Conservation (phyloP, 2,888 invertebrate species). For the Perithous albicinctus region DNA sequence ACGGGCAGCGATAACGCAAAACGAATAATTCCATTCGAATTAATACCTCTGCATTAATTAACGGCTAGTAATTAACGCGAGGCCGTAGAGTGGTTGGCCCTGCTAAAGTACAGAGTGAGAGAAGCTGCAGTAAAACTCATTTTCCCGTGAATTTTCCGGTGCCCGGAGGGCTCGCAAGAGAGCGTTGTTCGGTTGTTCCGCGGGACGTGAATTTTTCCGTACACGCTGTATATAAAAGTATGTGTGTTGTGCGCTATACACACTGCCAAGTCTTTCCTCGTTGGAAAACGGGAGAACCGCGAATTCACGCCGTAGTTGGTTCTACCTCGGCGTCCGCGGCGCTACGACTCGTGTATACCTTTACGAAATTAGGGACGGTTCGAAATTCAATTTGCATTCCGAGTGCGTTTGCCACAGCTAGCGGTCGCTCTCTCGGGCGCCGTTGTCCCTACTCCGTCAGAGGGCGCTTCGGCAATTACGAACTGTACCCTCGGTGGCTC, state of each 20-base stretch:
- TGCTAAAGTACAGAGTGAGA: slow-evolving; percentile 14
- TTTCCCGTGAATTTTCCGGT: slow-evolving; percentile 26
- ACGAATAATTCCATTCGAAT: slow-evolving; percentile 12
- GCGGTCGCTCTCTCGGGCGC: slow-evolving; percentile 17
- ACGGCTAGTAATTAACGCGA: slow-evolving; percentile 10
- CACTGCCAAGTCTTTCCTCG: background rate
- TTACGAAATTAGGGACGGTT: slow-evolving; percentile 64
- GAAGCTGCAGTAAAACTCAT: slow-evolving; percentile 25
- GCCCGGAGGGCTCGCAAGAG: background rate
- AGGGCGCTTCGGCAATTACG: slow-evolving; percentile 63
- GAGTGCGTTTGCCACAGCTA: slow-evolving; percentile 64
- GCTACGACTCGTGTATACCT: slow-evolving; percentile 64
- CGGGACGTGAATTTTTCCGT: slow-evolving; percentile 10
- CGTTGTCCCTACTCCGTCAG: slow-evolving; percentile 29
- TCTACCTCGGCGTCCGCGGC: background rate
- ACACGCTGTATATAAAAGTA: background rate
- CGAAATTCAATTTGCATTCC: slow-evolving; percentile 69
- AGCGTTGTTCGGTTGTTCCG: background rate
- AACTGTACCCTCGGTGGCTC: slow-evolving; percentile 31
- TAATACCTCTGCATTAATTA: slow-evolving; percentile 13
- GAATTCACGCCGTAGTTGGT: background rate
- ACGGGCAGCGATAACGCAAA: background rate
- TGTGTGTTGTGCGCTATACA: background rate
- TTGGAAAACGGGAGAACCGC: background rate
- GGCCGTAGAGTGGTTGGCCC: background rate